Evolutionary conservation across 2,797 vertebrate species (phyloP).

Genomic region (Lepus oiostolus): DNA sequence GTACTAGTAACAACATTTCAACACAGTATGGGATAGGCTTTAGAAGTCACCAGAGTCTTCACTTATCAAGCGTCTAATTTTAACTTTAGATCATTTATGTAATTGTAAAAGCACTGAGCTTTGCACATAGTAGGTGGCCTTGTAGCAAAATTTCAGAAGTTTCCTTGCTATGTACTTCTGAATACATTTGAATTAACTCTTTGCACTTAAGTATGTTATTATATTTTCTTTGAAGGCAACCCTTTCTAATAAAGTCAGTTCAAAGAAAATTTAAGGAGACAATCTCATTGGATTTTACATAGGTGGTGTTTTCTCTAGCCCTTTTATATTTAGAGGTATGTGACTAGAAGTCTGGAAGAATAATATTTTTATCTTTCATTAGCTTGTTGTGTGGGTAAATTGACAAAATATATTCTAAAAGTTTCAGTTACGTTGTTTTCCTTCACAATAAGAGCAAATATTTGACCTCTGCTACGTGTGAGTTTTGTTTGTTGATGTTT

Average conservation of each 20-base stretch:
- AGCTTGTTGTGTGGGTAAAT: background rate
- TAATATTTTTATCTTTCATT: conserved; percentile 34
- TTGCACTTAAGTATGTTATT: background rate
- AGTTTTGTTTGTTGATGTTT: background rate
- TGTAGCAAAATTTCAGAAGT: background rate
- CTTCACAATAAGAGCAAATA: conserved; percentile 39
- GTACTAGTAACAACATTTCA: conserved; percentile 1
- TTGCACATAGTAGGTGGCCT: conserved; percentile 12
- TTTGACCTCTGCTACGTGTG: background rate
- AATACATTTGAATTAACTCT: conserved; percentile 34
- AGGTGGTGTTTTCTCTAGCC: background rate
- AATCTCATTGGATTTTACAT: background rate
- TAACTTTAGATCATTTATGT: background rate
- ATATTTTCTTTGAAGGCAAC: background rate
- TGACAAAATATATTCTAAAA: conserved; percentile 1
- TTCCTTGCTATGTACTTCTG: background rate
- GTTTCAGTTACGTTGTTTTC: background rate
- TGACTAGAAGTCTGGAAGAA: conserved; percentile 10
- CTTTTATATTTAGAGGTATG: background rate
- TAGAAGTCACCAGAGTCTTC: conserved; percentile 8
- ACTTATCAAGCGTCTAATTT: conserved; percentile 24
- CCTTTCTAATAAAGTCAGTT: background rate
- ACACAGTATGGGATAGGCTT: background rate
- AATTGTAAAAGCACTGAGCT: background rate
- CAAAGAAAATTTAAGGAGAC: conserved; percentile 6